Evolutionary conservation across 2,113 vertebrate genomes (phyloP), one percentile per base, ranked within the genome.

Genomic region (Rhinolophus sinicus): DNA sequence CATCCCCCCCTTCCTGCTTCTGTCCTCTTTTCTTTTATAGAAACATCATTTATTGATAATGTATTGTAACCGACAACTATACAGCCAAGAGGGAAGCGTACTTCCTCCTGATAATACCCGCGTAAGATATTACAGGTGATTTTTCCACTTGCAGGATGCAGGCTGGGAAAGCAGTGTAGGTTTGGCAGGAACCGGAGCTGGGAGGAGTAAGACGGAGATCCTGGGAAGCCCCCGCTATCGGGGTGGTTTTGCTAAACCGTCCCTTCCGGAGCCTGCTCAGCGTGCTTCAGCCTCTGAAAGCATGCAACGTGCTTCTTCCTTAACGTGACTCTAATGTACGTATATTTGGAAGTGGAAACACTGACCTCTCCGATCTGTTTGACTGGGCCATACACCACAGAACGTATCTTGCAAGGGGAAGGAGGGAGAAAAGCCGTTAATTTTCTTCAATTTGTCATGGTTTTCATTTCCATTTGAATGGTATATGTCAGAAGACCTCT

Each of bases 11-110:
- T 67, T 54, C 47, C 88, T 78, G 78, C 87, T 92, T 58, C 65
- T 56, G 16, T 76, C 64, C 90, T 73, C 82, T 89, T 86, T 78
- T 47, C 82, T 94, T 97, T 96, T 88, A 96, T 33, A 35, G 97
- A 98, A 97, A 95, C 88, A 98, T 98, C 97, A 98, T 96, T 98
- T 98, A 98, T 98, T 98, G 98, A 98, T 98, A 97, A 81, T 88
- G 90, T 96, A 97, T 97, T 96, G 93, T 98, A 98, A 94, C 97
- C 98, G 96, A 98, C 97, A 98, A 96, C 97, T 94, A 86, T 96
- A 97, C 70, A 97, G 94, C 97, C 97, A 88, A 97, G 90, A 98
- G 97, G 97, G 75, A 97, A 97, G 90, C 28, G 26, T 40, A 33
- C 87, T 98, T 92, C 97, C 98, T 96, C 94, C 88, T 94, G 96